phyloP scores from a whole-genome alignment of 1,140 invertebrate genomes.

The Vanessa tameamea region DNA sequence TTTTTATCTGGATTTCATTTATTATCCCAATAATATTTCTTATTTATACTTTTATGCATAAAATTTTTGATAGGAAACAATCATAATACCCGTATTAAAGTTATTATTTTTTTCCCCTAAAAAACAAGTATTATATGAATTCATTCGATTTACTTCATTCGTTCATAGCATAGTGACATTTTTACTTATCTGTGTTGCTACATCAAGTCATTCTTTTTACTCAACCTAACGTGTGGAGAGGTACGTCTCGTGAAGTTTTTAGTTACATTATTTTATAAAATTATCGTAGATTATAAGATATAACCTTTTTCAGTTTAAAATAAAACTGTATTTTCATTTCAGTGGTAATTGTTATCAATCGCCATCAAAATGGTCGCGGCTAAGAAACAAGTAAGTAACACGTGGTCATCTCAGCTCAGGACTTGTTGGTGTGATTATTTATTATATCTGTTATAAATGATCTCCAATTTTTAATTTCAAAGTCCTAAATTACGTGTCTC shows the following conservation, averaged over 20 bases:
- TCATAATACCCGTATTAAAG: too few species aligned
- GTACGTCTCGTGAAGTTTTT: conserved; percentile 8
- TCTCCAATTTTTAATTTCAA: conserved; percentile 38
- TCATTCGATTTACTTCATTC: too few species aligned
- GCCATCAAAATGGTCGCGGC: conserved; percentile 68
- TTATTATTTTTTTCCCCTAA: too few species aligned
- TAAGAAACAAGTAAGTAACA: conserved; percentile 73
- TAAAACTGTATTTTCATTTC: conserved; percentile 24
- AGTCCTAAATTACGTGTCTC: conserved; percentile 66
- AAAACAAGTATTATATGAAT: too few species aligned
- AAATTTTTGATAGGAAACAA: too few species aligned
- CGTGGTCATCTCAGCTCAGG: conserved; percentile 46
- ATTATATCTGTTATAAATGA: conserved; percentile 42
- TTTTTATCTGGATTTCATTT: too few species aligned
- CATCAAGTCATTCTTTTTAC: not conserved
- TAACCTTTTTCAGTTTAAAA: not conserved
- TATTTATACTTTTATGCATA: too few species aligned
- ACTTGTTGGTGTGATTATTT: conserved; percentile 56
- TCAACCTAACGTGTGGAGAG: conserved; percentile 12
- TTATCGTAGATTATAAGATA: not conserved
- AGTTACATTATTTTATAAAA: not conserved
- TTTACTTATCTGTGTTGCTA: not conserved
- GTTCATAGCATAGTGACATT: not conserved
- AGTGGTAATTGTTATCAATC: conserved; percentile 33
- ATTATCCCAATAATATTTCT: too few species aligned